Percentiles rank a stretch among this genome's conserved stretches.
Conservation (phyloP, 2,113 vertebrate species). For the Daboia siamensis region DNA sequence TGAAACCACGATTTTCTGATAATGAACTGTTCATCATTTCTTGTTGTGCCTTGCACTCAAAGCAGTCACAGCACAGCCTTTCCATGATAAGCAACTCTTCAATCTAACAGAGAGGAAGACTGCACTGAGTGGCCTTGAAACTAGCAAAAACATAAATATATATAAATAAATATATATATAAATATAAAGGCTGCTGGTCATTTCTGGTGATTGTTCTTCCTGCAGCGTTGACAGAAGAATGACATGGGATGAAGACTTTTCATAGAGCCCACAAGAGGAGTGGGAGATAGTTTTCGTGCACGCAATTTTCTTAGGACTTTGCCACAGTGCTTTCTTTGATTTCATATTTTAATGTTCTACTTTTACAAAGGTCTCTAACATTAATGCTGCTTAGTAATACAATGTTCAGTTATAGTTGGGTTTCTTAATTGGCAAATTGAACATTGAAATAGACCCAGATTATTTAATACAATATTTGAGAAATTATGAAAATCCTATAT, state of each 20-base stretch:
- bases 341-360: conserved; percentile 68
- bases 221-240: conserved; percentile 77
- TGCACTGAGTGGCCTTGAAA: conserved; percentile 83
- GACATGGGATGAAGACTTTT: conserved; percentile 76
- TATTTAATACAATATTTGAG: conserved; percentile 62
- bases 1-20: conserved; percentile 99
- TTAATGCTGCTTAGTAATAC: conserved; percentile 68
- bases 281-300: conserved; percentile 62
- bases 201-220: conserved; percentile 75
- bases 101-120: conserved; percentile 80
- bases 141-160: conserved; percentile 73
- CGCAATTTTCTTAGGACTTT: conserved; percentile 66
- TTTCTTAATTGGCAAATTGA: conserved; percentile 64
- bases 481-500: conserved; percentile 58
- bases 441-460: conserved; percentile 65
- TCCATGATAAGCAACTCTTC: conserved; percentile 77
- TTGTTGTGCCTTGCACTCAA: conserved; percentile 91
- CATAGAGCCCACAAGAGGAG: conserved; percentile 75
- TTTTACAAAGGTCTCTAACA: conserved; percentile 65
- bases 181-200: conserved; percentile 77
- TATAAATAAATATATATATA: not conserved
- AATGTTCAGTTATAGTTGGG: conserved; percentile 51
- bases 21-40: conserved; percentile 83
- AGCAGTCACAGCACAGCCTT: conserved; percentile 83
- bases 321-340: conserved; percentile 74